Conservation (phyloP, 2,888 invertebrate genomes). For the Nebria salina region DNA sequence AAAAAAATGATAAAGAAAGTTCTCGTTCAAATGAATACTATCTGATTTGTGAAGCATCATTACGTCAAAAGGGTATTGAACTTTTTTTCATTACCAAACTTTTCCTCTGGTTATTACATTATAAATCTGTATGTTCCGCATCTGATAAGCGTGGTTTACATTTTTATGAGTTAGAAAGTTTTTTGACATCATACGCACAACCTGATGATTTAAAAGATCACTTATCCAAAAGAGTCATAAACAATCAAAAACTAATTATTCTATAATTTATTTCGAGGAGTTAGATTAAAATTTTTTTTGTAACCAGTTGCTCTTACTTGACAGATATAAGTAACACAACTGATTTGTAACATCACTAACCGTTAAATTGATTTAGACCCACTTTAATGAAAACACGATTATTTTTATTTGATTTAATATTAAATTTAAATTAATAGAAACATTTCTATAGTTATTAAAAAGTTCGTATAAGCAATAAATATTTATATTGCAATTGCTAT, state of each 20-base stretch:
- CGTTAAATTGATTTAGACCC: too few species aligned
- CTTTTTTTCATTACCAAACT: conserved; percentile 15
- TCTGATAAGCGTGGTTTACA: conserved; percentile 35
- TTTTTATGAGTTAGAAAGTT: conserved; percentile 41
- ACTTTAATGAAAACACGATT: too few species aligned
- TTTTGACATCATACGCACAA: conserved; percentile 23
- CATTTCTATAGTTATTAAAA: too few species aligned
- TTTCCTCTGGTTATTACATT: conserved; percentile 7
- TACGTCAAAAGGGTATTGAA: conserved; percentile 20
- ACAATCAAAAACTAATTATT: not conserved
- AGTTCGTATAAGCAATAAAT: too few species aligned
- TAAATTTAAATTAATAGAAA: too few species aligned
- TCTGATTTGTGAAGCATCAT: not conserved
- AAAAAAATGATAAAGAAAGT: not conserved
- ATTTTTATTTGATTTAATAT: too few species aligned
- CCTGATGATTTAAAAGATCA: not conserved
- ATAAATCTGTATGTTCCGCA: conserved; percentile 28
- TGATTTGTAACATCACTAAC: too few species aligned
- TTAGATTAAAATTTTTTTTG: not conserved
- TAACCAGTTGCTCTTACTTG: not conserved
- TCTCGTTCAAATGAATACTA: not conserved
- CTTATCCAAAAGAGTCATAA: conserved; percentile 7
- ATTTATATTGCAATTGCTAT: too few species aligned
- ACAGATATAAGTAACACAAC: too few species aligned
- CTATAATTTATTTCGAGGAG: not conserved